Base-by-base conservation (phyloP, 2,888 invertebrate genomes). In the Leptopilina myrica region DNA sequence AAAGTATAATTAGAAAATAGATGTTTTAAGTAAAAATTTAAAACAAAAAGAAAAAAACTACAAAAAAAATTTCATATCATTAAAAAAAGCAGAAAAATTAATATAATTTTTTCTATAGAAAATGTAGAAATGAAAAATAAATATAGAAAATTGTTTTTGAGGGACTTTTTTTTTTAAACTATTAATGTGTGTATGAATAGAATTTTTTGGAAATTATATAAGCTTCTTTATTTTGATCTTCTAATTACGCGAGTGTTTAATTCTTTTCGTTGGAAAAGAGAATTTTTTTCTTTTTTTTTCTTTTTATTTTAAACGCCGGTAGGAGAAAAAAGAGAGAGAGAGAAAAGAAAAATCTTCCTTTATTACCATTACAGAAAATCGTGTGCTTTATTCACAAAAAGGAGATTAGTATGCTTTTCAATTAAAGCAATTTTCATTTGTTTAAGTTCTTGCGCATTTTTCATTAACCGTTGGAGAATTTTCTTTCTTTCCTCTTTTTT, bases 361-460 rank as follows among this genome's bases (percentile, higher is more conserved):
- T 62, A 33, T 64, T 64, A 64, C 64, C 64, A 53, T 56, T 9
- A 26, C 53, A 73, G n/a, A 33, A 53, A 53, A 33, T 73, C 53
- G 26, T 26, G 26, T 26, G 56, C 33, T 9, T 20, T 33, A 33
- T 73, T n/a, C n/a, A 33, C 69, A 49, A 69, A 49, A 26, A 46
- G 53, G 49, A 26, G 69, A 53, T 69, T 69, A 69, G 26, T 26
- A n/a, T 69, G 14, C 26, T 69, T 53, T 69, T 69, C 53, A 69
- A 69, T 69, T 69, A 69, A 56, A 73, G 53, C 73, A 73, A 40
- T 73, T 33, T 15, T 43, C 14, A 49, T 5, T 14, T 56, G 56
- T 56, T 56, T 53, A 6, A 69, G n/a, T 69, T 4, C 6, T n/a
- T 33, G 7, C 14, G 53, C 49, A 49, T 20, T 67, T 46, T 46